Percentiles rank a stretch among this genome's conserved stretches.
phyloP scores from a whole-genome alignment of 2,113 vertebrate genomes.

The Pelvicachromis taeniatus region DNA sequence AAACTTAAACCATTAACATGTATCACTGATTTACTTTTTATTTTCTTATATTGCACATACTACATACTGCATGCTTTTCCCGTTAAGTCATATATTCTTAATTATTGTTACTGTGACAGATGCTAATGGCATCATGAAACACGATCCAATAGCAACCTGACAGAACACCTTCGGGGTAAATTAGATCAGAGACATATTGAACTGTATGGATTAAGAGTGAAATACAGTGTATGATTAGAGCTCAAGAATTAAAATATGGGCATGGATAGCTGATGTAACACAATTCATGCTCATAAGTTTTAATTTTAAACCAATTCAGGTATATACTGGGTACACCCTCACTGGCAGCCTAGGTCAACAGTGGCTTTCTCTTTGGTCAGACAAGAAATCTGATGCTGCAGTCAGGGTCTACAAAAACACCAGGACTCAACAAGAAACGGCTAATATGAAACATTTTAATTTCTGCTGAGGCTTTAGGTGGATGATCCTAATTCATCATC shows the following conservation, averaged over 20 bases:
- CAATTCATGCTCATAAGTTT: background rate
- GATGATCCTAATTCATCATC: background rate
- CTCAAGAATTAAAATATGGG: background rate
- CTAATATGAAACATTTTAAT: background rate
- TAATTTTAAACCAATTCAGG: background rate
- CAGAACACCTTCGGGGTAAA: background rate
- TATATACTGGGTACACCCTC: background rate
- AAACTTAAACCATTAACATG: background rate
- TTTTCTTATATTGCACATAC: background rate
- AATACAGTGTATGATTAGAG: background rate
- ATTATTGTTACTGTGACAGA: background rate
- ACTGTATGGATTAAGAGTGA: background rate
- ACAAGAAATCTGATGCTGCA: background rate
- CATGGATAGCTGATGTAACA: background rate
- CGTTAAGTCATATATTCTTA: background rate
- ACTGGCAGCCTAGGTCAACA: background rate
- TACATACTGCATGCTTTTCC: background rate
- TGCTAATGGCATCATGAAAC: background rate
- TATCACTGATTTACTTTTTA: background rate
- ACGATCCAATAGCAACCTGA: background rate
- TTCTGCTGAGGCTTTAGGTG: background rate
- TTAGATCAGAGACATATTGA: background rate
- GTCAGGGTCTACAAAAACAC: background rate
- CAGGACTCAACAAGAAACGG: background rate
- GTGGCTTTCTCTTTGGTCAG: background rate